A percentile compares a stretch with the other conserved stretches of the same genome.
phyloP scores from a whole-genome alignment of 2,888 invertebrate genomes.

The Oeneis ivallda region DNA sequence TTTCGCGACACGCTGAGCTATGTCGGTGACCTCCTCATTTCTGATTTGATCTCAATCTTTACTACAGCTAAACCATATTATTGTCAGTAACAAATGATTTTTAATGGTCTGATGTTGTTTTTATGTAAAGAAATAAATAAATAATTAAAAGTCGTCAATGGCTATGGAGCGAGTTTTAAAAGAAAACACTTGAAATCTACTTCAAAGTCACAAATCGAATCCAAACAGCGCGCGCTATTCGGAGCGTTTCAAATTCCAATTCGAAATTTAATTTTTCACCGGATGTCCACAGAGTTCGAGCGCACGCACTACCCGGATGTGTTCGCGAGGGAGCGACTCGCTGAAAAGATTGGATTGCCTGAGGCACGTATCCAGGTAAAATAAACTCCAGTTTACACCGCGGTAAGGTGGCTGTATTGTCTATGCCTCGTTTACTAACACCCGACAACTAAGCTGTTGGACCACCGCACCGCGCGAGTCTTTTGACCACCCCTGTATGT shows the following conservation, averaged over 20 bases:
- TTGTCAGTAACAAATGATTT: no score
- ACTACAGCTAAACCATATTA: no score
- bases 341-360: constrained; percentile 98
- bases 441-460: background rate
- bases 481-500: no score
- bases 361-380: constrained; percentile 99
- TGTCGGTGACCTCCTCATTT: no score
- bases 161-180: constrained; percentile 7
- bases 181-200: background rate
- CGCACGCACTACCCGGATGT: constrained; percentile 98
- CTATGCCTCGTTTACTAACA: constrained; percentile 42
- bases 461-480: no score
- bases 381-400: constrained; percentile 80
- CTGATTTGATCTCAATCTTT: no score
- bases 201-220: constrained; percentile 32
- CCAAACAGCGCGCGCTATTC: constrained; percentile 25
- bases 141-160: background rate
- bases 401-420: constrained; percentile 64
- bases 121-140: background rate
- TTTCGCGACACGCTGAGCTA: no score
- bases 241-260: constrained; percentile 38
- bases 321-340: constrained; percentile 96
- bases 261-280: constrained; percentile 43
- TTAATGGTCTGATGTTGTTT: no score
- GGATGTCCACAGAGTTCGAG: constrained; percentile 90